Percentiles rank a stretch among this genome's conserved stretches.
Evolutionary conservation across 2,888 invertebrate species (phyloP).

Genomic region (Scaptomyza reducta): DNA sequence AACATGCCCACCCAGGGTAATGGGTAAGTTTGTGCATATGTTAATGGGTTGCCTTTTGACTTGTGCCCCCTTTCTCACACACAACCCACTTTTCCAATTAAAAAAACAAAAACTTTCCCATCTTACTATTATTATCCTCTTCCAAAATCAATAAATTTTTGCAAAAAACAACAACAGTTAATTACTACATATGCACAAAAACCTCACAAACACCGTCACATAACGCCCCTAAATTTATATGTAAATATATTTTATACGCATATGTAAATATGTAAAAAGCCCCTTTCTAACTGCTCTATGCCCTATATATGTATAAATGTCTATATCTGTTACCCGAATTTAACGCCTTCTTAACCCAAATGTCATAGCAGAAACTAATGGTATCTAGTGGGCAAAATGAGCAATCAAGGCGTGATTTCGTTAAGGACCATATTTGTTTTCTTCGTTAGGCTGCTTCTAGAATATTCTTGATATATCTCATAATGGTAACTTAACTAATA

Average conservation of each 20-base stretch:
- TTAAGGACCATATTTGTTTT: neutral
- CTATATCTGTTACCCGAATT: neutral
- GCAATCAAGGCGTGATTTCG: neutral
- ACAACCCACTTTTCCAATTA: constrained; percentile 12
- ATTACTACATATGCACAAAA: constrained; percentile 59
- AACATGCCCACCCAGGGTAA: constrained; percentile 84
- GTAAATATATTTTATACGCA: constrained; percentile 45
- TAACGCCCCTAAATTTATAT: constrained; percentile 31
- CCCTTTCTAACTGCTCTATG: constrained; percentile 12
- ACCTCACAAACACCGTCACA: constrained; percentile 16
- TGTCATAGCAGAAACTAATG: neutral
- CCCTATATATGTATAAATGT: constrained; percentile 12
- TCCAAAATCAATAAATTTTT: constrained; percentile 22
- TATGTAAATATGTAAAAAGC: constrained; percentile 44
- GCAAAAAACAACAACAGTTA: constrained; percentile 39
- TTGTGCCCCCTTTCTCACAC: constrained; percentile 26
- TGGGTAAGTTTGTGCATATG: constrained; percentile 83
- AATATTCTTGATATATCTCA: neutral
- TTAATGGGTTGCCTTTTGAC: constrained; percentile 54
- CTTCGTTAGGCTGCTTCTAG: neutral
- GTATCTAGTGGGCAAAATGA: neutral
- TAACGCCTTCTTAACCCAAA: constrained; percentile 2
- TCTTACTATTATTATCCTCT: constrained; percentile 31
- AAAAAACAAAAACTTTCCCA: constrained; percentile 12
- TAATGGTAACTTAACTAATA: neutral